Conservation (phyloP, 1,140 invertebrate genomes). For the Drosophila pseudoobscura region DNA sequence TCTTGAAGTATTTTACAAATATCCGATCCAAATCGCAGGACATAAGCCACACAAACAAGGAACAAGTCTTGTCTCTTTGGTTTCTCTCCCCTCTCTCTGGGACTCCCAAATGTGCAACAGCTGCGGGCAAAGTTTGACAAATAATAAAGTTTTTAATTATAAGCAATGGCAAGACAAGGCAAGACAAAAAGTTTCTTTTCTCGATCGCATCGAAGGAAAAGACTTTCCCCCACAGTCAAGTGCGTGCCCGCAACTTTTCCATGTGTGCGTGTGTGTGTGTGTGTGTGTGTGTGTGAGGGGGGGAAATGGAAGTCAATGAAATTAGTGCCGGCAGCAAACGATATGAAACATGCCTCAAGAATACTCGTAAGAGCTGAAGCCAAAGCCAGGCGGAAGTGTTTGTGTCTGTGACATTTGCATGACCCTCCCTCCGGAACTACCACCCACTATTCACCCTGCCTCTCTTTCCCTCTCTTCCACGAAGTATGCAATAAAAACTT, state of each 20-base stretch:
- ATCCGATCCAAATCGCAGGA: no score
- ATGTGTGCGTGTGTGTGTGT: conserved; percentile 5
- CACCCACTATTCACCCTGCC: neutral
- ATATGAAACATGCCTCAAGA: conserved; percentile 1
- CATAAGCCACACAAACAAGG: no score
- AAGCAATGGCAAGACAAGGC: conserved; percentile 59
- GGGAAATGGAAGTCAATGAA: conserved; percentile 69
- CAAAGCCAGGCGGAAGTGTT: conserved; percentile 56
- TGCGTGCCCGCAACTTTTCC: conserved; percentile 32
- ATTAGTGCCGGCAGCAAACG: conserved; percentile 55
- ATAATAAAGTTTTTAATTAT: conserved; percentile 82
- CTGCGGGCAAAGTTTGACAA: conserved; percentile 77
- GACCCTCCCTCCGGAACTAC: conserved; percentile 8
- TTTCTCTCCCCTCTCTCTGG: conserved; percentile 3
- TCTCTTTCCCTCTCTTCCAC: neutral
- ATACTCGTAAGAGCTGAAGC: conserved; percentile 7
- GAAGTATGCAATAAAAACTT: conserved; percentile 54
- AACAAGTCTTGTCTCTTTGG: no score
- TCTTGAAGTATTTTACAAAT: no score
- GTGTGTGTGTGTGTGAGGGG: neutral
- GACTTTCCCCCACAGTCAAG: conserved; percentile 14
- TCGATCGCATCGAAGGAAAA: conserved; percentile 57
- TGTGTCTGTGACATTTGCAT: conserved; percentile 74
- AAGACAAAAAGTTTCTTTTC: conserved; percentile 54
- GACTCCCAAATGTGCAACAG: conserved; percentile 73